These are phyloP conservation scores for Drosophila incognita DNA, from an alignment of 2,888 invertebrate genomes.

Conservation along the genomic window DNA sequence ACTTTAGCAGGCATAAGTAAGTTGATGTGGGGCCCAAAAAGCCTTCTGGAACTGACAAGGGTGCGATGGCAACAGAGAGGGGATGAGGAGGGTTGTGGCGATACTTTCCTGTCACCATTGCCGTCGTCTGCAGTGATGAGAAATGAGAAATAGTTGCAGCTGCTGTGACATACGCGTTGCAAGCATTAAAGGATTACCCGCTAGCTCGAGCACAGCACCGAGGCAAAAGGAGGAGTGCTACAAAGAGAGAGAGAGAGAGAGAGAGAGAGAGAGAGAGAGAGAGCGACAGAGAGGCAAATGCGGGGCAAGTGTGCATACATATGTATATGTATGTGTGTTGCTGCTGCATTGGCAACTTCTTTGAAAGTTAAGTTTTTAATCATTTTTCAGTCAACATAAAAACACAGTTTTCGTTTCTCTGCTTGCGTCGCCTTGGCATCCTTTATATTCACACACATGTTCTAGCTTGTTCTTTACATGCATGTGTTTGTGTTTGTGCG, in stretches of 20 bases:
- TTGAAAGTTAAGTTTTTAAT: conserved; percentile 72
- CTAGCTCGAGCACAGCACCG: conserved; percentile 25
- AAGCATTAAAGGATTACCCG: conserved; percentile 71
- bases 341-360: conserved; percentile 59
- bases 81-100: background rate
- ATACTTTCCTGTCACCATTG: conserved; percentile 55
- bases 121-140: conserved; percentile 51
- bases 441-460: conserved; percentile 16
- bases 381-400: conserved; percentile 66
- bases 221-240: background rate
- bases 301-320: background rate
- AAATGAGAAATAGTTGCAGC: conserved; percentile 73
- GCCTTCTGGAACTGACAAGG: conserved; percentile 35
- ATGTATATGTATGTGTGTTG: conserved; percentile 17
- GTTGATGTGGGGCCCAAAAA: conserved; percentile 43
- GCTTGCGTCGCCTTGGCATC: conserved; percentile 22
- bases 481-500: background rate
- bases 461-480: background rate
- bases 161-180: conserved; percentile 73
- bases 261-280: background rate
- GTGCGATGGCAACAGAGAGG: conserved; percentile 11
- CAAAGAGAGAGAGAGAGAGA: conserved; percentile 15
- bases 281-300: background rate
- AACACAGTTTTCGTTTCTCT: conserved; percentile 30
- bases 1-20: conserved; percentile 56